Evolutionary conservation across 2,797 vertebrate species (phyloP), one percentile per base, ranked within the genome.

Genomic region (Babyrousa celebensis): DNA sequence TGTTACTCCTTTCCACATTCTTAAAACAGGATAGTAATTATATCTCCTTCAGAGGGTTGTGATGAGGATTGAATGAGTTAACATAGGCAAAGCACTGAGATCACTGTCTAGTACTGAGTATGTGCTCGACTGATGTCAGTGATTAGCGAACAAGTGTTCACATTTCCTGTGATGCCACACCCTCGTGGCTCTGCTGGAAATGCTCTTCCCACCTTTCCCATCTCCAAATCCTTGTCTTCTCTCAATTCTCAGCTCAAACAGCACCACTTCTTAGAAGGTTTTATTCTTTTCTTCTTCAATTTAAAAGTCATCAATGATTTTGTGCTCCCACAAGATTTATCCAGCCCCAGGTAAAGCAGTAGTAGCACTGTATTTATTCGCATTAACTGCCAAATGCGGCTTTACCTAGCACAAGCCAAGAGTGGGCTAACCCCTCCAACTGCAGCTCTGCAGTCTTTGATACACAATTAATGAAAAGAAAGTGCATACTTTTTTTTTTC

Each of bases 291-390:
- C 15, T 91, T 29, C 10, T 62, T 48, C 43, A 94, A 83, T 52
- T 67, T 63, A 90, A 77, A 94, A 65, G 91, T 60, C 65, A 60
- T 84, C 85, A 36, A 25, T 6, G 23, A n/a, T 27, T 72, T 48
- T 40, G 32, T 75, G 78, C 17, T 80, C 86, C 62, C 25, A 14
- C 32, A 72, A 91, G 90, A 88, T 65, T 27, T 48, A 65, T 29
- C 54, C 72, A 87, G 86, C 71, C 52, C 29, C 90, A 68, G 8
- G 43, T 60, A 71, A 62, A 89, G 74, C 12, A 15, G 43, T 72
- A 82, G 48, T 3, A 32, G 12, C 60, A 27, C 27, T 78, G 12
- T 40, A 15, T 43, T 60, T 88, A 60, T 77, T n/a, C n/a, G 29
- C n/a, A 21, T 60, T 40, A 80, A 36, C 52, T 43, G 43, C 68